Evolutionary conservation across 1,140 invertebrate genomes (phyloP), one percentile per base, ranked within the genome.

Genomic region (Ceratina calcarata): DNA sequence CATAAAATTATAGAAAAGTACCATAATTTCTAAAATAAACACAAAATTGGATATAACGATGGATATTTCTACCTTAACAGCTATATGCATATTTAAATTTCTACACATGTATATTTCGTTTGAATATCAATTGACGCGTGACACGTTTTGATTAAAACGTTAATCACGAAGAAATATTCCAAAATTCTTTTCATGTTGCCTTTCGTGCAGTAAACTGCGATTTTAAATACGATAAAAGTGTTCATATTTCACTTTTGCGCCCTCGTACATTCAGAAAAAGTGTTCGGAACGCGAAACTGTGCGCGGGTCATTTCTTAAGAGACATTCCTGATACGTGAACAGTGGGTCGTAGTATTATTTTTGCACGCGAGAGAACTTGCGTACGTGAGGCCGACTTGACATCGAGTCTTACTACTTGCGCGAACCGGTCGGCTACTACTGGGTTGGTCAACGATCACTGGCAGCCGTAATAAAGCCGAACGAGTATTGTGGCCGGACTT

Each of bases 321-420:
- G 58, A 32, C 74, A 81, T 81, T 86, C 79, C 7, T 22, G 72
- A 66, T 65, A 81, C 72, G 78, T 77, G 68, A 77, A 64, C 6
- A 67, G 57, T 61, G 62, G 27, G 27, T 32, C 27, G 12, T 8
- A 18, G 51, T 57, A 67, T 83, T 81, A 81, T 68, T 83, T 83
- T 83, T 77, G 68, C 58, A 70, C 68, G 57, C 24, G 57, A 45
- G 68, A 62, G 27, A 32, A 32, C 2, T 32, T 32, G 61, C 49
- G 24, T 83, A 83, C 79, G 82, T 78, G 79, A 37, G 82, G 24
- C 64, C 18, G 83, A 68, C 71, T 6, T 27, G 18, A 18, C 75
- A 66, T 51, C 27, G 82, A 84, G 81, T 67, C 71, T 80, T 82
- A 82, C 76, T 65, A 79, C 83, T 82, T 62, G 37, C 10, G 16